These are phyloP conservation scores for Montipora efflorescens DNA, from an alignment of 64 coral and sea anemone genomes.

Conservation along the genomic window DNA sequence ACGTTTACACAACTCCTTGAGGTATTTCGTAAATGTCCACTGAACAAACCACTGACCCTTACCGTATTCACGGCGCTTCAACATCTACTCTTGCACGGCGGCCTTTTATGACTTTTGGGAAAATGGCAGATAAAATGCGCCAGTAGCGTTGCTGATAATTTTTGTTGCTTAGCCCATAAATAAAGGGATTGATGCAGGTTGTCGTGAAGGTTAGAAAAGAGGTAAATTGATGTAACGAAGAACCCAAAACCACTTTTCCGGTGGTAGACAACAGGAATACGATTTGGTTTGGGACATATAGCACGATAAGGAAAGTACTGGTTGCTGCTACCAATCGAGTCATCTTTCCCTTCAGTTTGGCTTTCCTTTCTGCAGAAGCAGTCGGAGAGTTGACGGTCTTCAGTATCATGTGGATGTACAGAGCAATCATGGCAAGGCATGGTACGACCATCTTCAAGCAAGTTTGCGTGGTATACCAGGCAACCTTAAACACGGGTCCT, in stretches of 20 bases:
- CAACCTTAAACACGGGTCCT: not conserved
- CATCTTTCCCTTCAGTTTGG: constrained; percentile 27
- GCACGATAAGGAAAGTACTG: constrained; percentile 24
- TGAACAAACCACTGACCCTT: not conserved
- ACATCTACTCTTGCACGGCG: not conserved
- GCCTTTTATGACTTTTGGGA: not conserved
- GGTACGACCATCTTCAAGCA: constrained; percentile 9
- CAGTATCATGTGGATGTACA: constrained; percentile 49
- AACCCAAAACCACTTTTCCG: not conserved
- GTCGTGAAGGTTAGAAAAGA: constrained; percentile 21
- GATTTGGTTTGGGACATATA: constrained; percentile 37
- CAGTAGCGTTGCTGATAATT: constrained; percentile 49
- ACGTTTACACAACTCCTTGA: too few species aligned
- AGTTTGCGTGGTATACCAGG: not conserved
- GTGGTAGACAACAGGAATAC: not conserved
- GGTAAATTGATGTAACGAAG: constrained; percentile 20
- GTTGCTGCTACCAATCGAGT: constrained; percentile 39
- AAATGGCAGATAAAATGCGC: constrained; percentile 18
- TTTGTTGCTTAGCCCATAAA: constrained; percentile 65
- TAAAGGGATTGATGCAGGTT: constrained; percentile 53
- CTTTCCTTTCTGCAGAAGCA: not conserved
- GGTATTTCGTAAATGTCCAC: too few species aligned
- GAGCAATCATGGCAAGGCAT: not conserved
- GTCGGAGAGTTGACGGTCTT: constrained; percentile 1
- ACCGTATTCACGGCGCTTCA: not conserved